phyloP scores from a whole-genome alignment of 2,888 invertebrate genomes.

The Agelastica alni region DNA sequence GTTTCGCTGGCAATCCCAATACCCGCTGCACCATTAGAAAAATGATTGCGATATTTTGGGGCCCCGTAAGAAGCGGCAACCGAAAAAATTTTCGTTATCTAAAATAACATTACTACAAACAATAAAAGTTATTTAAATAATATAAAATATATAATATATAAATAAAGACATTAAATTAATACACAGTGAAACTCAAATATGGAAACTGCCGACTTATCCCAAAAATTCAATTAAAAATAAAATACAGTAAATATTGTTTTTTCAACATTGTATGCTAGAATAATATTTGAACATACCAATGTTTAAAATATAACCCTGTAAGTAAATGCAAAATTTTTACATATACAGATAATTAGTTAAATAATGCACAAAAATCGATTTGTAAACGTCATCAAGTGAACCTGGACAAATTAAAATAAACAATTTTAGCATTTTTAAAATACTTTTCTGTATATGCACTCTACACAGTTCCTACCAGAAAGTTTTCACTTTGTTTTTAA shows the following conservation, averaged over 20 bases:
- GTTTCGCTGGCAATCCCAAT: slow-evolving; percentile 24
- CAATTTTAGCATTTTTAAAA: too few species aligned
- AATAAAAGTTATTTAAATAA: slow-evolving; percentile 52
- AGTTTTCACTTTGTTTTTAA: too few species aligned
- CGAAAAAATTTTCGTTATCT: slow-evolving; percentile 24
- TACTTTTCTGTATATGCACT: too few species aligned
- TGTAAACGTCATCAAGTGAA: too few species aligned
- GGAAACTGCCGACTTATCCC: slow-evolving; percentile 17
- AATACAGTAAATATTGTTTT: slow-evolving; percentile 2
- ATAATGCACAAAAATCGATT: too few species aligned
- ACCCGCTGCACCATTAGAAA: slow-evolving; percentile 16
- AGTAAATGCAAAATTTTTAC: slow-evolving; percentile 1
- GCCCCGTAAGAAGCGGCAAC: slow-evolving; percentile 41
- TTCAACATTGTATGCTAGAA: not conserved
- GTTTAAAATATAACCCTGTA: slow-evolving; percentile 1
- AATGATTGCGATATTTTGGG: slow-evolving; percentile 24
- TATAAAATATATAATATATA: slow-evolving; percentile 52
- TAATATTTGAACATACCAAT: not conserved
- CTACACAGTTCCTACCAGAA: too few species aligned
- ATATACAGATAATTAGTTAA: not conserved
- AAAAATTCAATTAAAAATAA: slow-evolving; percentile 1
- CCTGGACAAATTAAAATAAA: too few species aligned
- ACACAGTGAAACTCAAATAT: slow-evolving; percentile 6
- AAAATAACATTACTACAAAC: slow-evolving; percentile 50
- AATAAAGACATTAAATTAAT: slow-evolving; percentile 39